phyloP scores from a whole-genome alignment of 2,888 invertebrate species.

The Ectemnius lituratus region DNA sequence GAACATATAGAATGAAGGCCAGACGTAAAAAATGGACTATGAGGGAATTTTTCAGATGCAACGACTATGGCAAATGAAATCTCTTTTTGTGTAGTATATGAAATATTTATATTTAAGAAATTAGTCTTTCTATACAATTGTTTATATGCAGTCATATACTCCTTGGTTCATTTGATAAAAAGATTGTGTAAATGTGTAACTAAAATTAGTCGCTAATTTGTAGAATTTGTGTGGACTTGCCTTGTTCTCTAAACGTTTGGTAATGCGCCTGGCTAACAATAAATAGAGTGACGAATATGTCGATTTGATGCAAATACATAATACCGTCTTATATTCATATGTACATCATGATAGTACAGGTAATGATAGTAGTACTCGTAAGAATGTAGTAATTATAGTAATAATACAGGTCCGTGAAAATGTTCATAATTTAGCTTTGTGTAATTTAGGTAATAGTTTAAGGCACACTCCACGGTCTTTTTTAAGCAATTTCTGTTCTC shows the following conservation, averaged over 20 bases:
- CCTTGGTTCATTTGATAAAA: constrained; percentile 62
- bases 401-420: constrained; percentile 47
- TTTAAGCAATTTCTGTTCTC: constrained; percentile 59
- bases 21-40: neutral
- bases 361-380: constrained; percentile 46
- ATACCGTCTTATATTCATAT: constrained; percentile 61
- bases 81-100: constrained; percentile 66
- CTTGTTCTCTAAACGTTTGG: constrained; percentile 61
- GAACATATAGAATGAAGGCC: too few species aligned
- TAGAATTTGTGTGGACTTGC: constrained; percentile 72
- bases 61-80: neutral
- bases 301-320: constrained; percentile 60
- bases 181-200: constrained; percentile 65
- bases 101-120: constrained; percentile 78
- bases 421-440: constrained; percentile 59
- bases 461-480: constrained; percentile 75
- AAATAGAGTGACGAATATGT: constrained; percentile 69
- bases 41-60: too few species aligned
- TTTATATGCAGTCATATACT: constrained; percentile 68
- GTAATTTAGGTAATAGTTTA: constrained; percentile 68
- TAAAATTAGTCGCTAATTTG: constrained; percentile 66
- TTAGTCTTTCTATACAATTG: constrained; percentile 78
- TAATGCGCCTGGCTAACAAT: constrained; percentile 64
- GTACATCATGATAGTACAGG: constrained; percentile 63
- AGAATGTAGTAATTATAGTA: constrained; percentile 43